These are phyloP conservation scores for Metopolophium dirhodum DNA, from an alignment of 1,140 invertebrate species.

Conservation along the genomic window DNA sequence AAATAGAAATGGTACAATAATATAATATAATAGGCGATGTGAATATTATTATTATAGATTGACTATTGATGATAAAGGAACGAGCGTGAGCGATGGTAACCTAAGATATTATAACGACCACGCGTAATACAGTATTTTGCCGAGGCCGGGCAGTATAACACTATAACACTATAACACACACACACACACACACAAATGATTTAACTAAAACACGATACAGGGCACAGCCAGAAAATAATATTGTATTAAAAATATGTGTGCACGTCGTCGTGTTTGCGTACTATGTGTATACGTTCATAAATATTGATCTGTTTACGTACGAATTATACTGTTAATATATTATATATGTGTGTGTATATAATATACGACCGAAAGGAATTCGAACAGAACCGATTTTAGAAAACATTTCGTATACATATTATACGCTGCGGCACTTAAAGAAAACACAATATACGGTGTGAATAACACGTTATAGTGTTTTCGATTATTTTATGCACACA, in stretches of 20 bases:
- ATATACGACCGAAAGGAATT: neutral
- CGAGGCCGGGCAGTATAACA: neutral
- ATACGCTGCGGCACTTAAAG: neutral
- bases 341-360: neutral
- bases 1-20: neutral
- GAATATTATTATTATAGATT: neutral
- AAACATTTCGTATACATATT: neutral
- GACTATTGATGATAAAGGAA: slow-evolving; percentile 25
- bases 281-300: neutral
- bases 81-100: neutral
- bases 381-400: neutral
- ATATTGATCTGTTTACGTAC: slow-evolving; percentile 33
- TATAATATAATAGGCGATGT: neutral
- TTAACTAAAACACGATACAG: neutral
- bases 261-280: neutral
- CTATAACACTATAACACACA: too few relatives aligned
- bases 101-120: neutral
- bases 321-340: neutral
- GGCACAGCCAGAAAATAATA: neutral
- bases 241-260: neutral
- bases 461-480: neutral
- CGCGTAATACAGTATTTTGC: neutral
- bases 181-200: neutral
- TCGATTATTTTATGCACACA: slow-evolving; percentile 1
- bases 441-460: neutral